Evolutionary conservation across 2,113 vertebrate genomes (phyloP), one percentile per base, ranked within the genome.

Genomic region (Suricata suricatta): DNA sequence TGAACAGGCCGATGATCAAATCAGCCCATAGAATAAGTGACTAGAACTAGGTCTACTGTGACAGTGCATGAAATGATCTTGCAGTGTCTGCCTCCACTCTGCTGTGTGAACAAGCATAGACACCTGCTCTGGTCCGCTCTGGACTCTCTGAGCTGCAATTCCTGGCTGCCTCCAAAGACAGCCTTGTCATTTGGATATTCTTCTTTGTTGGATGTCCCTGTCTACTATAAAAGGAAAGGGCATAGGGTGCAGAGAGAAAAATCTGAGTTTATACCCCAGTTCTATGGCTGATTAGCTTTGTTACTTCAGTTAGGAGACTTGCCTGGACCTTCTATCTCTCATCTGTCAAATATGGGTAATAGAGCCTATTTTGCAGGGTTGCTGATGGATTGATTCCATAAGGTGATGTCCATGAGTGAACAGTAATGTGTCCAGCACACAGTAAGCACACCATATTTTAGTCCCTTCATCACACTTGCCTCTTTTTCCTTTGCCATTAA

Each of bases 21-120:
- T 94, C 68, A 96, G 76, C 21, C 92, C 82, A 19, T 96, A 96
- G 96, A 97, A 95, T 50, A 84, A 92, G 69, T 94, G 90, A 93
- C 63, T 93, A n/a, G 54, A 97, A 94, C 77, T 52, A 35, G 16
- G 52, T 81, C 72, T 88, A 88, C 76, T 86, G 52, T 95, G 90
- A 91, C 81, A 91, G 31, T 79, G 64, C 44, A 88, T 93, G 81
- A 93, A 63, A 50, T 82, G 92, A 79, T 89, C 7, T 76, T 93
- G 50, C n/a, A 19, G 60, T 35, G 12, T 64, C 44, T 7, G 72
- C 33, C 79, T 52, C 66, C 31, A 47, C 41, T 72, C 44, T 74
- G 95, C 79, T 44, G 35, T 80, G 81, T 91, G 89, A 96, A 80
- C 82, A 95, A 96, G 66, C 63, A 82, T 50, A 87, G 81, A 69